phyloP scores from a whole-genome alignment of 1,140 invertebrate genomes.

The Calycopis cecrops region DNA sequence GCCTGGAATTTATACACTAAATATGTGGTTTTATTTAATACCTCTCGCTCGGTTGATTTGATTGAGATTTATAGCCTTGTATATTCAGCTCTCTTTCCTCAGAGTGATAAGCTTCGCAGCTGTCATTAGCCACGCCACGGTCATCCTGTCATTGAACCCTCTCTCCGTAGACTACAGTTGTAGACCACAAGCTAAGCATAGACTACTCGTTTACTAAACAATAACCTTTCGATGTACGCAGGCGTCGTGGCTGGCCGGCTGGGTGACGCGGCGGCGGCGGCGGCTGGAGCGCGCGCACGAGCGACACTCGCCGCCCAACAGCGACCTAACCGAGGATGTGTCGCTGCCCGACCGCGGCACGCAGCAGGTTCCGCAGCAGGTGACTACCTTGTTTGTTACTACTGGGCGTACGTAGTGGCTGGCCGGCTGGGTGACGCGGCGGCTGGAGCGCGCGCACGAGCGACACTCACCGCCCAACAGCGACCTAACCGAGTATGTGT shows the following conservation, averaged over 20 bases:
- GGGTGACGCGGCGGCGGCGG: conserved; percentile 36
- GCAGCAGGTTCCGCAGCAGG: neutral
- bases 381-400: neutral
- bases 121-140: too few species aligned
- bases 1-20: too few species aligned
- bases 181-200: too few species aligned
- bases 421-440: conserved; percentile 3
- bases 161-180: too few species aligned
- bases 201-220: too few species aligned
- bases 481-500: conserved; percentile 87
- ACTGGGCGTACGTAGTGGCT: neutral
- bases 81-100: too few species aligned
- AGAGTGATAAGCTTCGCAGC: too few species aligned
- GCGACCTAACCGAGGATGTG: conserved; percentile 85
- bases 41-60: too few species aligned
- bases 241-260: neutral
- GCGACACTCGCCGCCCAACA: conserved; percentile 73
- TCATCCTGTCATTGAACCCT: too few species aligned
- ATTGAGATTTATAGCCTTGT: too few species aligned
- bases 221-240: neutral
- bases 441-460: conserved; percentile 82
- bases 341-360: conserved; percentile 77
- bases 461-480: conserved; percentile 73
- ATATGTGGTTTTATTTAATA: too few species aligned
- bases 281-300: conserved; percentile 82